Base-by-base conservation (phyloP, 2,888 invertebrate species). In the Agrenia bidenticulata region DNA sequence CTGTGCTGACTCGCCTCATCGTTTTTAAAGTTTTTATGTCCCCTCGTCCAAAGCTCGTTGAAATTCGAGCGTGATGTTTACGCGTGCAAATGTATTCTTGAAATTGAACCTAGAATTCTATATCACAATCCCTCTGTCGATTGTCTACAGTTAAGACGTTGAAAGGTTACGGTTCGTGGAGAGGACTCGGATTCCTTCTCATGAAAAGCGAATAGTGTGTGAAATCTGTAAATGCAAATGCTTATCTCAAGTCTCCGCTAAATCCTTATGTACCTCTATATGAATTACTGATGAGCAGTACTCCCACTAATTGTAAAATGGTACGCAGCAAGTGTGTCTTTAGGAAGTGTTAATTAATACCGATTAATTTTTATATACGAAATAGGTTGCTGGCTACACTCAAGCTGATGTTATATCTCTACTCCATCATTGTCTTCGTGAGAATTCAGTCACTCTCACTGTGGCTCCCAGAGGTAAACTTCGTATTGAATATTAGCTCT, bases 321-420 rank as follows among this genome's bases (percentile, higher is more conserved):
- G 13, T 23, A 51, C 51, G 24, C 13, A 51, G 24, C 32, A 19
- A 13, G 9, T 24, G 23, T 51, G 7, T 24, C 51, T 51, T 19
- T 51, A 51, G 51, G 51, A 51, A 19, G 51, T 51, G 51, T 51
- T 27, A 50, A 57, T 49, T 60, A 50, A 60, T 50, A 26, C 17
- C 27, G 24, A 54, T 54, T 54, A 32, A 26, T 32, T 13, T 26
- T 32, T 54, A 11, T 23, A 9, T 24, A 51, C 23, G 2, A 41
- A 58, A 17, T 67, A 83, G 78, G 82, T 85, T 66, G 82, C 83
- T 61, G 85, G 85, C 50, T 84, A 82, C 76, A 85, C 85, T 1
- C 80, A 82, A 73, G 77, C 81, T 66, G 85, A 85, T 79, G 81
- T 84, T 19, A 80, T 80, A 61, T 80, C 82, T 45, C 82, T 83